Base-by-base conservation (phyloP, 92 coral and sea anemone genomes). In the Parazoanthus swiftii region DNA sequence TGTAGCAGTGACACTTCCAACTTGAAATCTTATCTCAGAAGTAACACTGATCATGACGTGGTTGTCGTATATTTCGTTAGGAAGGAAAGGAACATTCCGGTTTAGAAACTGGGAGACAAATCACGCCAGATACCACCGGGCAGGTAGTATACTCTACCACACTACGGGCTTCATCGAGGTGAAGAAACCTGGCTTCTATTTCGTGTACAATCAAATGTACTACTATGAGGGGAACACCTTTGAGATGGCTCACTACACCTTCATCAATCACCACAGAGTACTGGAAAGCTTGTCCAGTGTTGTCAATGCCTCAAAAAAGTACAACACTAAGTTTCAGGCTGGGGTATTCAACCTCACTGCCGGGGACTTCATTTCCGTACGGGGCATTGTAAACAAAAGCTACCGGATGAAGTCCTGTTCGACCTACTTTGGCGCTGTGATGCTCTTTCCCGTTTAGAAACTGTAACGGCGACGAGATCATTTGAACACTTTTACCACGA, bases 181-280 rank as follows among this genome's bases (percentile, higher is more conserved):
- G 39, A 86, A 48, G 65, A 86, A 73, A 26, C 75, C 96, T 13
- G 99, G 98, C n/a, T 95, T 89, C 91, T 97, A 97, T 89, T 95
- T 85, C 88, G 88, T 97, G 20, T 97, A 97, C 91, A 94, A 92
- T 63, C 99, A 97, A 81, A 81, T 97, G 93, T 97, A 89, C 80
- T 97, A 97, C 77, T 91, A 90, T 66, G 92, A 94, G 35, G 92
- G 96, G 59, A 86, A 91, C 20, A 86, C 99, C 2, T 74, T 76
- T 51, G 91, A 93, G 80, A 95, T 95, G 98, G 94, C 91, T 10
- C 99, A 97, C 79, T 90, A 89, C 88, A 82, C 95, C 77, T 91
- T 89, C 89, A 91, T 95, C 85, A 94, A 97, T 79, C 77, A 26
- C 51, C 38, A 29, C 35, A 89, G 74, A 56, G 89, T 94, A 33